Percentiles rank a stretch among this genome's conserved stretches.
Conservation (phyloP, 2,797 vertebrate genomes). For the Synanceia verrucosa region DNA sequence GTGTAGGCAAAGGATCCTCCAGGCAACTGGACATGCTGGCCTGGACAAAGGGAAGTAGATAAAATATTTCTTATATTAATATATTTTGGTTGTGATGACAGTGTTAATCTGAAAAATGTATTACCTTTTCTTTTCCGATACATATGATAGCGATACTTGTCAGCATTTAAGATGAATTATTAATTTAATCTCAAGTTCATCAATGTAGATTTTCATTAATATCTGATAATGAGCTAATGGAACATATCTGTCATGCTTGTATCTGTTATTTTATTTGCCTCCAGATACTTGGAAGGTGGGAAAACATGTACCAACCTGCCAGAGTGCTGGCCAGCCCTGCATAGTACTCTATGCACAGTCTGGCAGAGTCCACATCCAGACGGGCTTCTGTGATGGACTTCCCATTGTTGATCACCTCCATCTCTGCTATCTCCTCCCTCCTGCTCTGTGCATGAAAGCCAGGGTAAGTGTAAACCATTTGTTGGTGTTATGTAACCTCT, state of each 20-base stretch:
- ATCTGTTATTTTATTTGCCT: neutral
- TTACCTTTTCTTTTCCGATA: neutral
- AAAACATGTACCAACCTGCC: constrained; percentile 77
- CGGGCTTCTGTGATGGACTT: constrained; percentile 94
- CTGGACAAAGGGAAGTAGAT: constrained; percentile 73
- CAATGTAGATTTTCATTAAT: neutral
- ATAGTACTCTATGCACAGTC: constrained; percentile 92
- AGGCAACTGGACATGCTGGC: constrained; percentile 92
- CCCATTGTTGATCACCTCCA: constrained; percentile 94
- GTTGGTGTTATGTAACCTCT: neutral
- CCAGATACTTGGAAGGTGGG: neutral
- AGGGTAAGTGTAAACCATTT: neutral
- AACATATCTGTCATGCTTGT: neutral
- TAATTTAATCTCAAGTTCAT: too few relatives aligned
- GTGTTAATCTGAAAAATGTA: neutral
- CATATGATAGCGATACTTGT: neutral
- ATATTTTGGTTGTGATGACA: neutral
- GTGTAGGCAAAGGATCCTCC: constrained; percentile 96
- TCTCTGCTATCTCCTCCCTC: constrained; percentile 81
- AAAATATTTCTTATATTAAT: too few relatives aligned
- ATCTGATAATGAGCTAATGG: neutral
- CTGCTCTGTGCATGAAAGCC: constrained; percentile 79
- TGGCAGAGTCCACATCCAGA: constrained; percentile 89
- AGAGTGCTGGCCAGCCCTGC: constrained; percentile 89
- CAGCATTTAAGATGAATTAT: neutral